A percentile compares a stretch with the other conserved stretches of the same genome.
Evolutionary conservation across 1,140 invertebrate species (phyloP).

Genomic region (Eupeodes corollae): DNA sequence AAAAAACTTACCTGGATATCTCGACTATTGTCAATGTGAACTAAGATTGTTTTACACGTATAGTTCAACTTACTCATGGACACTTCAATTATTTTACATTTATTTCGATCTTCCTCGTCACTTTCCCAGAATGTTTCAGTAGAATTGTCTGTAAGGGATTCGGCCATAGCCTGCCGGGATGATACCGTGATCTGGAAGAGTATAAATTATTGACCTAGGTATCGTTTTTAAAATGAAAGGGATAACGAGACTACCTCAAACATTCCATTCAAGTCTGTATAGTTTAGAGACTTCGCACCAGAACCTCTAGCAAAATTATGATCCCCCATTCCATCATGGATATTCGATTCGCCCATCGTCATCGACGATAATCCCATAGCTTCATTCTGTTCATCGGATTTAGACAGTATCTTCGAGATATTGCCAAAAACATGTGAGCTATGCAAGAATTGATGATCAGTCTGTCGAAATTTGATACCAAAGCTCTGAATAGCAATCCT

Average conservation of each 20-base stretch:
- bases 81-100: constrained; percentile 67
- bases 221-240: background rate
- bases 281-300: constrained; percentile 21
- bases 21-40: constrained; percentile 88
- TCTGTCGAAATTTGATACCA: constrained; percentile 75
- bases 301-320: constrained; percentile 1
- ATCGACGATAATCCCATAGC: constrained; percentile 25
- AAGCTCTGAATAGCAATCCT: constrained; percentile 90
- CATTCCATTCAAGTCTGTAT: constrained; percentile 29
- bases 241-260: constrained; percentile 19
- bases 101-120: constrained; percentile 90
- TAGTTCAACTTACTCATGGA: constrained; percentile 32
- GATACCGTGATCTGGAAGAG: constrained; percentile 71
- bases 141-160: constrained; percentile 82
- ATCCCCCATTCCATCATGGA: background rate
- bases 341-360: constrained; percentile 5
- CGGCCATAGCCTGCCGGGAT: constrained; percentile 85
- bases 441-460: constrained; percentile 90
- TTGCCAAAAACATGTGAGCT: constrained; percentile 89
- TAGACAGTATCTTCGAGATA: constrained; percentile 89
- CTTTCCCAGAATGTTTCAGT: constrained; percentile 99
- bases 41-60: constrained; percentile 48
- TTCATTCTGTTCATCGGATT: constrained; percentile 69
- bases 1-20: constrained; percentile 64
- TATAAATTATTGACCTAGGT: too few relatives aligned